Evolutionary conservation across 2,113 vertebrate species (phyloP).

Genomic region (Tetrao urogallus): DNA sequence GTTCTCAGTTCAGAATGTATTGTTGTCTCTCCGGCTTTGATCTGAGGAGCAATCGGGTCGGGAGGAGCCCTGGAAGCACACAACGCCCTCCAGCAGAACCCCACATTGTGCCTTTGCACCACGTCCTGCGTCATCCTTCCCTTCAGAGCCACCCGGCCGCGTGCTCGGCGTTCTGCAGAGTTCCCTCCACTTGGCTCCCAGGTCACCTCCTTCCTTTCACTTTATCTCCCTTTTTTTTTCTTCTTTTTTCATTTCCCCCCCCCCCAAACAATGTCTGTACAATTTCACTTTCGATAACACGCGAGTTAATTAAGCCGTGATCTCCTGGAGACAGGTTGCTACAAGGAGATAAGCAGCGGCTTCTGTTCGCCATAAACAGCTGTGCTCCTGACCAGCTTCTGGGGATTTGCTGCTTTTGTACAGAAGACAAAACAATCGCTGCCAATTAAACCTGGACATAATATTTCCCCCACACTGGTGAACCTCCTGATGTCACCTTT

Average conservation of each 20-base stretch:
- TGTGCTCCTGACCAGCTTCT: conserved; percentile 67
- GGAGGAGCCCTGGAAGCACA: too few species aligned
- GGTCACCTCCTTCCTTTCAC: conserved; percentile 58
- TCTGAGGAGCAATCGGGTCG: not conserved
- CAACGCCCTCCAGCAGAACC: not conserved
- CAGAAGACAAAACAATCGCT: conserved; percentile 71
- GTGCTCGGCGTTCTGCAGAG: not conserved
- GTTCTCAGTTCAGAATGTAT: conserved; percentile 67
- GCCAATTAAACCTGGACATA: conserved; percentile 58
- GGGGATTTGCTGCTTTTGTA: conserved; percentile 75
- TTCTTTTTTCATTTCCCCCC: conserved; percentile 20
- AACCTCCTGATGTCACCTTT: conserved; percentile 44
- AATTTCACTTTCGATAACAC: conserved; percentile 71
- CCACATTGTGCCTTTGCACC: not conserved
- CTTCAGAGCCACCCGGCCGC: not conserved
- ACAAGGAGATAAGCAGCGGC: conserved; percentile 76
- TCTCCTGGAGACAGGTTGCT: conserved; percentile 78
- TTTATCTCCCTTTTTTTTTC: conserved; percentile 56
- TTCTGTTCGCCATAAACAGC: conserved; percentile 69
- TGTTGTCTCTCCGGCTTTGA: conserved; percentile 77
- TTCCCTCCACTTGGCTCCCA: not conserved
- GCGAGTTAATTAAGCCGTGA: conserved; percentile 81
- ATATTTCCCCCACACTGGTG: not conserved
- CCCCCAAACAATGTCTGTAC: conserved; percentile 43
- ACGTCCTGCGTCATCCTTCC: not conserved